Evolutionary conservation across 2,797 vertebrate genomes (phyloP).

Genomic region (Pipistrellus pipistrellus): DNA sequence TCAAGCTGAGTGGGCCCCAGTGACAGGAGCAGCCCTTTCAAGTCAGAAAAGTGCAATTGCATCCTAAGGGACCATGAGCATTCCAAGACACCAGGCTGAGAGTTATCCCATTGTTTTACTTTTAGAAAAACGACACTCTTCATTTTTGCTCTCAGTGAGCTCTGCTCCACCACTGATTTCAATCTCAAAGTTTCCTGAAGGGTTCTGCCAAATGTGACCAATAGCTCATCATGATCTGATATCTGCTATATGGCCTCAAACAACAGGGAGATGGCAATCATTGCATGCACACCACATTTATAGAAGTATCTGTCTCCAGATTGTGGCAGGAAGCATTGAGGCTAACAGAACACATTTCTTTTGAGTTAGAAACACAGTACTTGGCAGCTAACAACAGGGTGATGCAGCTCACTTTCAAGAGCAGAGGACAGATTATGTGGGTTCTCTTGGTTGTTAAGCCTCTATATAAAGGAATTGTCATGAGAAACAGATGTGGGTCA

Average conservation of each 20-base stretch:
- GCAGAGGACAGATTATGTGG: neutral
- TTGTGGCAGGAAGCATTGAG: conserved; percentile 5
- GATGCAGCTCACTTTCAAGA: neutral
- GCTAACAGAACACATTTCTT: neutral
- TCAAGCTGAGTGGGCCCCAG: neutral
- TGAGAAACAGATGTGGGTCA: conserved; percentile 44
- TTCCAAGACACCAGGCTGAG: conserved; percentile 77
- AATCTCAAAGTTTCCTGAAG: conserved; percentile 55
- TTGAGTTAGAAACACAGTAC: conserved; percentile 57
- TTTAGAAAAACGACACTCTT: conserved; percentile 87
- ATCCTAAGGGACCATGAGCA: neutral
- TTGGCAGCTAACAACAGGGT: conserved; percentile 1
- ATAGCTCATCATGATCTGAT: neutral
- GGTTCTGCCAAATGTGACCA: conserved; percentile 2
- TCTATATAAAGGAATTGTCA: conserved; percentile 63
- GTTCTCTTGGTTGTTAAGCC: conserved; percentile 12
- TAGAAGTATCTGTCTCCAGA: conserved; percentile 26
- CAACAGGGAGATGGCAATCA: conserved; percentile 14
- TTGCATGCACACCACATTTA: neutral
- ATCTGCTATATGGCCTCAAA: neutral
- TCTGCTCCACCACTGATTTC: conserved; percentile 87
- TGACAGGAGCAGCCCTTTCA: neutral
- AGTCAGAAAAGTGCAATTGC: neutral
- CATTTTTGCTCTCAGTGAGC: conserved; percentile 86
- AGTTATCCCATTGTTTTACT: conserved; percentile 89